Percentiles rank a stretch among this genome's conserved stretches.
Evolutionary conservation across 2,888 invertebrate species (phyloP).

Genomic region (Diaperis boleti): DNA sequence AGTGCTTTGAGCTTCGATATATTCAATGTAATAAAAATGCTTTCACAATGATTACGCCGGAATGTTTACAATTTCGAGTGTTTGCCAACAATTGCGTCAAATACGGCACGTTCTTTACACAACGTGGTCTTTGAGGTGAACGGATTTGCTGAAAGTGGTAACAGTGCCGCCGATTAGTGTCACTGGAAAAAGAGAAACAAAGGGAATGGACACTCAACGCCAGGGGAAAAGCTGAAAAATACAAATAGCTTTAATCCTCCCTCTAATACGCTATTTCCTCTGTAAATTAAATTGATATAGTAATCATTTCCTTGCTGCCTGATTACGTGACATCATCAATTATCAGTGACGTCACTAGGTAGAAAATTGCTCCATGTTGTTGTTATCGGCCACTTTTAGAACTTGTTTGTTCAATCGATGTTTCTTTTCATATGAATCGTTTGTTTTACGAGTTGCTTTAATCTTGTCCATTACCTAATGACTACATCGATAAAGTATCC

Average conservation of each 20-base stretch:
- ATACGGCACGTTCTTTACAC: slow-evolving; percentile 2
- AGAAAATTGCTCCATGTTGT: neutral
- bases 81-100: slow-evolving; percentile 1
- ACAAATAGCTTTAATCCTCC: neutral
- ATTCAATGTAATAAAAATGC: slow-evolving; percentile 9
- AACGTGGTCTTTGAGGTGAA: neutral
- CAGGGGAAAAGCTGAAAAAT: too few relatives aligned
- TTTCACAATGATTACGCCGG: slow-evolving; percentile 5
- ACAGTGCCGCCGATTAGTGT: neutral
- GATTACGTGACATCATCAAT: slow-evolving; percentile 1
- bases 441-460: slow-evolving; percentile 8
- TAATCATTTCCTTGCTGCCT: neutral
- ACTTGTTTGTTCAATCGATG: slow-evolving; percentile 9
- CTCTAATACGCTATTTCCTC: neutral
- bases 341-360: neutral
- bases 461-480: slow-evolving; percentile 15
- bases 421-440: slow-evolving; percentile 4
- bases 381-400: slow-evolving; percentile 2
- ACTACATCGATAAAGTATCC: neutral
- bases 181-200: neutral
- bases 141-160: neutral
- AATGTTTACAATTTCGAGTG: slow-evolving; percentile 5
- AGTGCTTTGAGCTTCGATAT: slow-evolving; percentile 1
- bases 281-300: neutral
- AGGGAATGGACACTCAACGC: neutral